phyloP scores from a whole-genome alignment of 2,113 vertebrate species.

The Cygnus buccinator region DNA sequence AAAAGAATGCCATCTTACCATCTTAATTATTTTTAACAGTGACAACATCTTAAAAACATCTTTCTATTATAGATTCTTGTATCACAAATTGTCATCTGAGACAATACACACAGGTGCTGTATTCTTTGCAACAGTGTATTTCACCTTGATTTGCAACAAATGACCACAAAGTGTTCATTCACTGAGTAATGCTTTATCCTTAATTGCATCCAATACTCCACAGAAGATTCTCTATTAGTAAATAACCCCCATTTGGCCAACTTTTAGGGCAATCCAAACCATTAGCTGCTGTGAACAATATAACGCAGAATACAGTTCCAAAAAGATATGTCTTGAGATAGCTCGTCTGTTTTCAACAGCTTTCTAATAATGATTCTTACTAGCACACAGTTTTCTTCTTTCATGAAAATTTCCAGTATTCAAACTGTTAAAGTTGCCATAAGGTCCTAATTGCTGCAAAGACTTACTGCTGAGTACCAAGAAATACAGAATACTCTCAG shows the following conservation, averaged over 20 bases:
- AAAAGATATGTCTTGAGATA: background rate
- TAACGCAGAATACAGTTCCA: background rate
- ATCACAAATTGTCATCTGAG: background rate
- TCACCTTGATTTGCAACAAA: background rate
- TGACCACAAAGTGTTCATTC: background rate
- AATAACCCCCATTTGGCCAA: background rate
- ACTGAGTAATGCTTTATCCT: background rate
- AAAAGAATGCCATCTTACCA: background rate
- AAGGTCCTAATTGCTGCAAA: slow-evolving; percentile 13
- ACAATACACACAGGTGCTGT: background rate
- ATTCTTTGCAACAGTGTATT: background rate
- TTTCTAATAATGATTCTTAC: background rate
- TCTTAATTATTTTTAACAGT: background rate
- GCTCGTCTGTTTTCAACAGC: background rate
- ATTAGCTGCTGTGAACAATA: background rate
- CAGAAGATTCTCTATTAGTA: background rate
- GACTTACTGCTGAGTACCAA: slow-evolving; percentile 16
- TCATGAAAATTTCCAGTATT: background rate
- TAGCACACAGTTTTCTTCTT: background rate
- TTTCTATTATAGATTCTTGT: background rate
- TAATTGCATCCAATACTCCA: background rate
- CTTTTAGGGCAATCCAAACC: background rate
- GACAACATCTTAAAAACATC: background rate
- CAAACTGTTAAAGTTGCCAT: background rate
- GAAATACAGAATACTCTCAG: background rate